Percentiles rank a stretch among this genome's conserved stretches.
Evolutionary conservation across 1,140 invertebrate genomes (phyloP).

Genomic region (Piezodorus guildinii): DNA sequence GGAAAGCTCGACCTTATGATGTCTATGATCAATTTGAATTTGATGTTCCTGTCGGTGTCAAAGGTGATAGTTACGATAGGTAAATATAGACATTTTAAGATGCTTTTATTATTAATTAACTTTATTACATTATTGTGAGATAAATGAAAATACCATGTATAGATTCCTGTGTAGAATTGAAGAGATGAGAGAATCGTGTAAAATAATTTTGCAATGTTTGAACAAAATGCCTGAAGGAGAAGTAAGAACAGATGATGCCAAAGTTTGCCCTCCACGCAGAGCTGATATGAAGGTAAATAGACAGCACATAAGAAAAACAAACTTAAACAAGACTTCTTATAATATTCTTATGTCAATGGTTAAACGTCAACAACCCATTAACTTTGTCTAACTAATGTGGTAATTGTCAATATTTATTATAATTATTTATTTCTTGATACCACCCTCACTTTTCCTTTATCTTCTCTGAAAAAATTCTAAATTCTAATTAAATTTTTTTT

Average conservation of each 20-base stretch:
- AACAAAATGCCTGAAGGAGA: slow-evolving; percentile 96
- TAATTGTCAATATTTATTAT: too few relatives aligned
- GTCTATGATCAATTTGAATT: slow-evolving; percentile 90
- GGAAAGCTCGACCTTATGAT: slow-evolving; percentile 92
- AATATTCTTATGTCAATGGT: too few relatives aligned
- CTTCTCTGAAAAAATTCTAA: too few relatives aligned
- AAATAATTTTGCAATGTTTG: slow-evolving; percentile 90
- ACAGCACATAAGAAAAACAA: too few relatives aligned
- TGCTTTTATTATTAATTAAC: too few relatives aligned
- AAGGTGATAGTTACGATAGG: slow-evolving; percentile 94
- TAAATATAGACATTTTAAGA: slow-evolving; percentile 29
- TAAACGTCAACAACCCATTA: too few relatives aligned
- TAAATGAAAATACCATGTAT: not conserved
- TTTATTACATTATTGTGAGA: not conserved
- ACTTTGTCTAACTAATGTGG: too few relatives aligned
- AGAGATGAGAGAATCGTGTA: slow-evolving; percentile 93
- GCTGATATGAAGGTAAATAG: slow-evolving; percentile 78
- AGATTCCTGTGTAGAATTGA: slow-evolving; percentile 88
- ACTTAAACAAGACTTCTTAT: too few relatives aligned
- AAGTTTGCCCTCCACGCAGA: slow-evolving; percentile 80
- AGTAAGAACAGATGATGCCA: slow-evolving; percentile 87
- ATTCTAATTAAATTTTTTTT: too few relatives aligned
- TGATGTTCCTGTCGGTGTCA: slow-evolving; percentile 87
- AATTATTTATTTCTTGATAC: too few relatives aligned
- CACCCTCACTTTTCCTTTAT: too few relatives aligned